Conservation (phyloP, 2,888 invertebrate genomes). For the Caenorhabditis zanzibari region DNA sequence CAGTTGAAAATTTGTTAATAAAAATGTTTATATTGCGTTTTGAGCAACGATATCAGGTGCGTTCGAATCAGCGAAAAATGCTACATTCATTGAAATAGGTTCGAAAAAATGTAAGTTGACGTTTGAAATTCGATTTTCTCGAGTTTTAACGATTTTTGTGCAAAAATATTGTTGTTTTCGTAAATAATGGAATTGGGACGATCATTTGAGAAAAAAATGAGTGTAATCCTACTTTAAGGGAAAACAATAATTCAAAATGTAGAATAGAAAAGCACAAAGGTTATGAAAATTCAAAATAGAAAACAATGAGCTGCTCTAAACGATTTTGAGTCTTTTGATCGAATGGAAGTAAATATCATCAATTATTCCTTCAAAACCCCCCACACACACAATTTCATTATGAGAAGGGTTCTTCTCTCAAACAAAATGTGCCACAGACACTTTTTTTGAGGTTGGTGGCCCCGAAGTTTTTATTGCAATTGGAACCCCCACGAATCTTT, state of each 20-base stretch:
- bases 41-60: no score
- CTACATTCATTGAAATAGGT: no score
- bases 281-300: conserved; percentile 46
- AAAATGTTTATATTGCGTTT: no score
- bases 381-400: conserved; percentile 55
- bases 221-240: no score
- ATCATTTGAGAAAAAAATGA: no score
- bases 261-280: conserved; percentile 16
- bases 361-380: conserved; percentile 60
- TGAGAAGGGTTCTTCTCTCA: conserved; percentile 17
- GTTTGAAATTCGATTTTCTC: no score
- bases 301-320: conserved; percentile 41
- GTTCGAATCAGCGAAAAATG: no score
- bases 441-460: conserved; percentile 13
- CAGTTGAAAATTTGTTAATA: no score
- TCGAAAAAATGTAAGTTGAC: no score
- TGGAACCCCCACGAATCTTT: conserved; percentile 9
- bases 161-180: no score
- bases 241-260: not conserved
- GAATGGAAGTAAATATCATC: conserved; percentile 65
- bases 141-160: no score
- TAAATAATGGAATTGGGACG: no score
- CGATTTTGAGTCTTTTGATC: conserved; percentile 47
- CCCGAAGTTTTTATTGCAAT: conserved; percentile 37
- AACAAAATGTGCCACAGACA: conserved; percentile 1